Evolutionary conservation across 2,797 vertebrate genomes (phyloP), one percentile per base, ranked within the genome.

Genomic region (Enteromius viviparus): DNA sequence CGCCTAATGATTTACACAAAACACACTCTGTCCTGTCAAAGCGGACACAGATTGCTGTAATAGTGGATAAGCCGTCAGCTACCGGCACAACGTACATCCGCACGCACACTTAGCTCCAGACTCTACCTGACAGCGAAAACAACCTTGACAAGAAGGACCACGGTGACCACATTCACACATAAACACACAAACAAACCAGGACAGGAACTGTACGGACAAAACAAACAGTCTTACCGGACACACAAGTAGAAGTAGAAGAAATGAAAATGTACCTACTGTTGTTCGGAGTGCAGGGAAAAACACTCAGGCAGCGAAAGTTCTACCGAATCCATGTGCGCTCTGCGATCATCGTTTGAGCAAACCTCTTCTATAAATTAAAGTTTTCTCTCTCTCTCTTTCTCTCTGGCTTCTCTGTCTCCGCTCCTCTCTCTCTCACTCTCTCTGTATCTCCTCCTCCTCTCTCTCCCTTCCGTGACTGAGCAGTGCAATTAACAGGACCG

Each of bases 211-310:
- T 32, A 83, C 21, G 32, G 70, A 85, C 82, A 85, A 76, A 47
- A 87, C 74, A 85, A 76, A 87, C 40, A 83, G 74, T 84, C 80
- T 83, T 60, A 71, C 70, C 77, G n/a, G 68, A 64, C 69, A 80
- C 84, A 86, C 58, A 92, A 71, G 82, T 55, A 86, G 34, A 77
- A 87, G 49, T 87, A 81, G 37, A 91, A 92, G 92, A 92, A 92
- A 88, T 88, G 91, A 93, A 96, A 96, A 96, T 96, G 95, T 97
- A 99, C 98, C 97, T 98, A 99, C 98, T 98, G 97, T 97, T 98
- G 97, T 94, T 98, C 97, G 96, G 97, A 98, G 96, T 98, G 97
- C 95, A 98, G 95, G 93, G 97, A 95, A 96, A 98, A 97, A 96
- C 97, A 97, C 94, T 99, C 97, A 90, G 97, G 95, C 91, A 98